Evolutionary conservation across 2,113 vertebrate species (phyloP).

Genomic region (Malurus cyaneus): DNA sequence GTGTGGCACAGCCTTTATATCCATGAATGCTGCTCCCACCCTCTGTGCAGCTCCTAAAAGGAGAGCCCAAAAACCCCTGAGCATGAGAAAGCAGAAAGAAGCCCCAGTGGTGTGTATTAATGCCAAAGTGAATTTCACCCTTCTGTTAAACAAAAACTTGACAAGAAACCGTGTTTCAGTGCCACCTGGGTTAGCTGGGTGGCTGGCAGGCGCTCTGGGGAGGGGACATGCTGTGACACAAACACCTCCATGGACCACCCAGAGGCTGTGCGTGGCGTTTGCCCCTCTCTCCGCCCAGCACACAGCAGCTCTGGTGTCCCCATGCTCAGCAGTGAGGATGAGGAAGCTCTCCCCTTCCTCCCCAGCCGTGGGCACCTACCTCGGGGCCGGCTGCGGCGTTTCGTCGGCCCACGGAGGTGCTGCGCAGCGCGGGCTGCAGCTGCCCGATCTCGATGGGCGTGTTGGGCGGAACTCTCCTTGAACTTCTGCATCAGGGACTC

Average conservation of each 20-base stretch:
- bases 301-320: background rate
- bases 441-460: constrained; percentile 89
- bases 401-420: constrained; percentile 83
- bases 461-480: constrained; percentile 94
- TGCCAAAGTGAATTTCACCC: background rate
- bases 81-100: background rate
- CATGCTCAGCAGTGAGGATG: accelerated
- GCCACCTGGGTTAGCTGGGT: accelerated
- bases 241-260: background rate
- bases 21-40: background rate
- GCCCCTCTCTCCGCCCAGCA: background rate
- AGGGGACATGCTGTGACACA: accelerated
- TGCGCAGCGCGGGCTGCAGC: constrained; percentile 86
- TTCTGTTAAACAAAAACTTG: background rate
- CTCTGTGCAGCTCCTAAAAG: background rate
- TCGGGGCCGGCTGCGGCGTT: constrained; percentile 84
- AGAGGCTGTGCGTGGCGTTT: accelerated
- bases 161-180: background rate
- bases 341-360: background rate
- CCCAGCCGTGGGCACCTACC: constrained; percentile 65
- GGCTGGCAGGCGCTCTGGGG: background rate
- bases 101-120: background rate
- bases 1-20: background rate
- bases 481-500: constrained; percentile 97
- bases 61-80: background rate